phyloP scores from a whole-genome alignment of 2,113 vertebrate genomes.

The Pleuronectes platessa region DNA sequence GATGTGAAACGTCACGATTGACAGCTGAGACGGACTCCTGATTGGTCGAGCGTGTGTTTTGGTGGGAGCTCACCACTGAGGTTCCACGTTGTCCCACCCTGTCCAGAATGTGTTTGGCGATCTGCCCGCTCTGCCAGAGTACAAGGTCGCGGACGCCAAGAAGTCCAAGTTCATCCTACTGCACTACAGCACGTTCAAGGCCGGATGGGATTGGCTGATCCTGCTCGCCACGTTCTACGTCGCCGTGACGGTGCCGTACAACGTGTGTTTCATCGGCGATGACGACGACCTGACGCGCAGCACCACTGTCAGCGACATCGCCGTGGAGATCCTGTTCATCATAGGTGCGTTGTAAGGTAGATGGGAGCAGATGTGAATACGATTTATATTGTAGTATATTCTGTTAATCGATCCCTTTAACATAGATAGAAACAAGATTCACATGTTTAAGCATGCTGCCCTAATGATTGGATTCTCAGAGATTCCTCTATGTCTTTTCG shows the following conservation, averaged over 20 bases:
- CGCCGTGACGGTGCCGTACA: constrained; percentile 97
- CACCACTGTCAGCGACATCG: constrained; percentile 97
- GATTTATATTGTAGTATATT: too few species aligned
- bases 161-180: constrained; percentile 97
- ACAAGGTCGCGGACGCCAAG: constrained; percentile 98
- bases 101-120: constrained; percentile 96
- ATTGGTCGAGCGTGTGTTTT: neutral
- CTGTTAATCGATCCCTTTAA: too few species aligned
- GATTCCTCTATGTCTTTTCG: too few species aligned
- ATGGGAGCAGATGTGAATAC: too few species aligned
- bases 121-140: constrained; percentile 94
- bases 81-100: constrained; percentile 1
- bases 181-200: constrained; percentile 98
- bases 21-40: too few species aligned
- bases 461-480: too few species aligned
- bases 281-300: constrained; percentile 96
- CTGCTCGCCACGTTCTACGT: constrained; percentile 97
- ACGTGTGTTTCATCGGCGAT: constrained; percentile 96
- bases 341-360: constrained; percentile 82
- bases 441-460: too few species aligned
- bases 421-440: too few species aligned
- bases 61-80: too few species aligned
- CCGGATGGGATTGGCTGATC: constrained; percentile 99
- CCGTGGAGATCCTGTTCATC: constrained; percentile 98
- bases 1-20: too few species aligned